Evolutionary conservation across 2,113 vertebrate genomes (phyloP).

Genomic region (Microtus ochrogaster): DNA sequence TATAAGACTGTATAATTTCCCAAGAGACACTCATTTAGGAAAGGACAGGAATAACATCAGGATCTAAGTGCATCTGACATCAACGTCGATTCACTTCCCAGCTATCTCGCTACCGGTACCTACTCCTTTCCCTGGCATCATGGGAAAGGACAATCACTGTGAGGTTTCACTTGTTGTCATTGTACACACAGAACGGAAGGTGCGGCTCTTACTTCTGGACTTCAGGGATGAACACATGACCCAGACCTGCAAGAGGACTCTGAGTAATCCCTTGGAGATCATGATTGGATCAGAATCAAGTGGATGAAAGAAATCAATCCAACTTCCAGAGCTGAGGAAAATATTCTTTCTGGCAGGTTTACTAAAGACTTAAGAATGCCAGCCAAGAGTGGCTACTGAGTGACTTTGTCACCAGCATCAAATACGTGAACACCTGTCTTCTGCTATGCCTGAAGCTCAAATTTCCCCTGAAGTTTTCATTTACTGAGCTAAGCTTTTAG

Average conservation of each 20-base stretch:
- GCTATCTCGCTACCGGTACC: neutral
- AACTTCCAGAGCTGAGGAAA: neutral
- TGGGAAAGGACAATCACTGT: neutral
- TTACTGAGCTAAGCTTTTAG: neutral
- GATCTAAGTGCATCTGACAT: neutral
- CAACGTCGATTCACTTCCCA: neutral
- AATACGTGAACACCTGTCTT: neutral
- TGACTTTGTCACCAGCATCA: neutral
- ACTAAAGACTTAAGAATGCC: neutral
- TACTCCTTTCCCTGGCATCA: neutral
- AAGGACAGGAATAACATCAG: neutral
- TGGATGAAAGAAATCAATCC: neutral
- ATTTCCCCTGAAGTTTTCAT: neutral
- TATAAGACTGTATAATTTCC: neutral
- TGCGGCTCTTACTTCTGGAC: neutral
- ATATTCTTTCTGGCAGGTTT: neutral
- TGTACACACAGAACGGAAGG: fast-evolving
- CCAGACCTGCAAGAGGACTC: neutral
- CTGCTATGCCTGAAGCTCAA: neutral
- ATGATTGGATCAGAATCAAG: neutral
- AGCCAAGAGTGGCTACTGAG: neutral
- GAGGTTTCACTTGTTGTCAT: neutral
- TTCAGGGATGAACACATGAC: neutral
- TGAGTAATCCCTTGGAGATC: neutral
- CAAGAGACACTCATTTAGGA: neutral